These are phyloP conservation scores for Abrostola triplasia DNA, from an alignment of 2,888 invertebrate species.

Conservation along the genomic window DNA sequence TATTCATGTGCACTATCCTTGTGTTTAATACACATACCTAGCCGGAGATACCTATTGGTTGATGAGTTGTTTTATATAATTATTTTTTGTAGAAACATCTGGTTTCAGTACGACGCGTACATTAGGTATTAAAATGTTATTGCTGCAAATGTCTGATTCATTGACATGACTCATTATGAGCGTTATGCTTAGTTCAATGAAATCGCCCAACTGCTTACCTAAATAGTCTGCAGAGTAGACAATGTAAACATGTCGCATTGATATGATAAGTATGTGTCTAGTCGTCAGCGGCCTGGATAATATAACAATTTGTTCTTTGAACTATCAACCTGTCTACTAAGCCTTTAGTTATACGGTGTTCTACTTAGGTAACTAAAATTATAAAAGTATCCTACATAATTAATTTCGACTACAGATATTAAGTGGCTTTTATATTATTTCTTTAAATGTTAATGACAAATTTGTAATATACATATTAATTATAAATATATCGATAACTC, in stretches of 20 bases:
- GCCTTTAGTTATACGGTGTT: no score
- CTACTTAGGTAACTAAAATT: no score
- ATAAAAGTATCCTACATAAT: no score
- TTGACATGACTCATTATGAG: constrained; percentile 38
- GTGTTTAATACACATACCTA: constrained; percentile 18
- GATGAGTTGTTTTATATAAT: constrained; percentile 9
- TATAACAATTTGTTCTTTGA: no score
- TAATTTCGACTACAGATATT: no score
- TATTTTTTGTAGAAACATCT: constrained; percentile 11
- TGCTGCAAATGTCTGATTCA: constrained; percentile 40
- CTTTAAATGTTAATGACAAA: no score
- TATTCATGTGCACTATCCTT: constrained; percentile 25
- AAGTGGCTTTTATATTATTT: no score
- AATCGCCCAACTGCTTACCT: constrained; percentile 13
- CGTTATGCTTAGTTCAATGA: constrained; percentile 21
- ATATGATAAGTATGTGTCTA: not conserved
- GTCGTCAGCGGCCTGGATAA: no score
- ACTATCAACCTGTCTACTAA: no score
- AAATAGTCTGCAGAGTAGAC: not conserved
- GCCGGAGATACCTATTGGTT: constrained; percentile 3
- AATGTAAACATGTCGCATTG: constrained; percentile 9
- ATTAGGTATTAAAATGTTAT: constrained; percentile 24
- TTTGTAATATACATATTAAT: no score
- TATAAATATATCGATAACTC: constrained; percentile 12
- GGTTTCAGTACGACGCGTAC: constrained; percentile 3